Conservation (phyloP, 1,140 invertebrate genomes). For the Bombus sylvicola region DNA sequence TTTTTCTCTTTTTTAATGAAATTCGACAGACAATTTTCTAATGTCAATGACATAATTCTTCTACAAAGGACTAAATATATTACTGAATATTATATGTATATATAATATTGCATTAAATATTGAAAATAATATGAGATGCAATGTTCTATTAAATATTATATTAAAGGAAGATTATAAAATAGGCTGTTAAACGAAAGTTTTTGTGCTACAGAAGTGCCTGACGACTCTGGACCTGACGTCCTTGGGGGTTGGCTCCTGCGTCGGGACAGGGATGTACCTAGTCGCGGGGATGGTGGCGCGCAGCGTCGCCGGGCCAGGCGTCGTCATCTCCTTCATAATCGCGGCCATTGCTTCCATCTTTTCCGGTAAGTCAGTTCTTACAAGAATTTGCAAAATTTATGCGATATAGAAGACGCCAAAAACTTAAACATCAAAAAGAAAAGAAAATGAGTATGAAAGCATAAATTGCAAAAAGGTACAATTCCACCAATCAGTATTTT, state of each 20-base stretch:
- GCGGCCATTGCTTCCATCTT: conserved; percentile 95
- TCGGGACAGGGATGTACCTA: conserved; percentile 96
- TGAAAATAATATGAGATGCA: not conserved
- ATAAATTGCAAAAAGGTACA: no score
- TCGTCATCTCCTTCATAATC: conserved; percentile 94
- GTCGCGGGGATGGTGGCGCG: conserved; percentile 95
- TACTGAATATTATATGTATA: no score
- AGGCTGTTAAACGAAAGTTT: not conserved
- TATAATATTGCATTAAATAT: conserved; percentile 1
- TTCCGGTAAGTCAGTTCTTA: conserved; percentile 87
- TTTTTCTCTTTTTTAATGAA: no score
- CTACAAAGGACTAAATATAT: no score
- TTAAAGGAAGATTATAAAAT: not conserved
- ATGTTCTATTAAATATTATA: not conserved
- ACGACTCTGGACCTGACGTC: conserved; percentile 95
- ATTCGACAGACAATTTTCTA: no score
- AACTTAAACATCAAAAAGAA: no score
- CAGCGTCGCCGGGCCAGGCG: conserved; percentile 93
- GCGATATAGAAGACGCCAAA: not conserved
- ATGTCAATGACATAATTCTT: no score
- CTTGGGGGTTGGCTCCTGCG: conserved; percentile 95
- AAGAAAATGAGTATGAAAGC: no score
- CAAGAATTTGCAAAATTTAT: not conserved
- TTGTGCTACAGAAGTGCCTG: conserved; percentile 90
- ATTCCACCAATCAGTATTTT: no score